These are phyloP conservation scores for Tokudaia muenninki DNA, from an alignment of 2,797 vertebrate genomes.

Conservation along the genomic window DNA sequence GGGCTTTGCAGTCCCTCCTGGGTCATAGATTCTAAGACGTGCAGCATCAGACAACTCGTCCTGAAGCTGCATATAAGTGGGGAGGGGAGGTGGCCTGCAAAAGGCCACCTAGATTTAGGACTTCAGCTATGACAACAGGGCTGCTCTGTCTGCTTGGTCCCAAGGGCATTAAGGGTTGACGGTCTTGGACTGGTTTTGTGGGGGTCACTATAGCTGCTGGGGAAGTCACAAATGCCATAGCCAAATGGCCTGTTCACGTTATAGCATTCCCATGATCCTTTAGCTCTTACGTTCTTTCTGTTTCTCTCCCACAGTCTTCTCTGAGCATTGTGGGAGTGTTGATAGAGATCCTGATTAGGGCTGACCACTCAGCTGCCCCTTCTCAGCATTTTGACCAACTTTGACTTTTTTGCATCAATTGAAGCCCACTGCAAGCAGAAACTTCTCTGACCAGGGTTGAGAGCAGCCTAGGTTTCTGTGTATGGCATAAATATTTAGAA, in stretches of 20 bases:
- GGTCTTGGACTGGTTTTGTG: not conserved
- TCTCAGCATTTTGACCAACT: not conserved
- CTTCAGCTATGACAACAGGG: not conserved
- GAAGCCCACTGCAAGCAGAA: not conserved
- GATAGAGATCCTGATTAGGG: not conserved
- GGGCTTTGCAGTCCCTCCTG: not conserved
- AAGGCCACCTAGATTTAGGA: not conserved
- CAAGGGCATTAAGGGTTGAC: not conserved
- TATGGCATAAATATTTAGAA: not conserved
- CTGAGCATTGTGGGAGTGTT: not conserved
- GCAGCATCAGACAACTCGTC: fast-evolving
- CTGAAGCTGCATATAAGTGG: fast-evolving
- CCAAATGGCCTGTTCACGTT: too few relatives aligned
- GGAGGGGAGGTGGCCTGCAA: fast-evolving
- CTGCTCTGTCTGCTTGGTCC: not conserved
- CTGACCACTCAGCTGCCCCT: not conserved
- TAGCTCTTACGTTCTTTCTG: not conserved
- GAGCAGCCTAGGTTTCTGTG: not conserved
- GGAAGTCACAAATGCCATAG: not conserved
- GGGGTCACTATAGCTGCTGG: not conserved
- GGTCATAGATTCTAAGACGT: not conserved
- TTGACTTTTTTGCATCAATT: not conserved
- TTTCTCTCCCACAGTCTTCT: not conserved
- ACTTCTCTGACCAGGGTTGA: not conserved
- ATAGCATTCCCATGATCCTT: not conserved